Conservation (phyloP, 2,888 invertebrate genomes). For the Mimachlamys varia region DNA sequence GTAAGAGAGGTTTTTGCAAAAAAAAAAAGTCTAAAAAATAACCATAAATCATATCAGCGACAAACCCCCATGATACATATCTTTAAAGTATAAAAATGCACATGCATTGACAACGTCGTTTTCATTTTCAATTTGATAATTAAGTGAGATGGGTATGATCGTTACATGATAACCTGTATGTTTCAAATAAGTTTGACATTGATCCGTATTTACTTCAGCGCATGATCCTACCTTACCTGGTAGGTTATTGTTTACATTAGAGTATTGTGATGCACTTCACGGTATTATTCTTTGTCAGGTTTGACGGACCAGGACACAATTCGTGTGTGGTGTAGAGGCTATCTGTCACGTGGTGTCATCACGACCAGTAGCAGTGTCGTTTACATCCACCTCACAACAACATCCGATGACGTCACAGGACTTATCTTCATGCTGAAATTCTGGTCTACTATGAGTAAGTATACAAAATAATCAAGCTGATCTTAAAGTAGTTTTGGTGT, state of each 20-base stretch:
- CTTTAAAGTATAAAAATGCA: too few species aligned
- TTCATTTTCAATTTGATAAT: too few species aligned
- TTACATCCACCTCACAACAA: constrained; percentile 36
- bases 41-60: too few species aligned
- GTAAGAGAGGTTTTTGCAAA: too few species aligned
- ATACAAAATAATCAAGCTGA: neutral
- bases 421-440: constrained; percentile 37
- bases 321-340: constrained; percentile 37
- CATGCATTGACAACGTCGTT: too few species aligned
- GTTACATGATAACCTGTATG: neutral
- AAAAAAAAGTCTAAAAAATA: too few species aligned
- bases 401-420: constrained; percentile 41
- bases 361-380: constrained; percentile 34
- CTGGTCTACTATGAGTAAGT: constrained; percentile 31
- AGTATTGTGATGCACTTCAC: neutral
- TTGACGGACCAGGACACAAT: neutral
- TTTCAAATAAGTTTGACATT: neutral
- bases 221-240: neutral
- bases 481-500: too few species aligned
- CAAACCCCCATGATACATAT: too few species aligned
- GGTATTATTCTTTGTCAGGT: neutral
- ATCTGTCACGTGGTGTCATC: neutral
- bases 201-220: neutral
- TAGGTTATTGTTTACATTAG: too few species aligned
- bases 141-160: neutral